A percentile compares a stretch with the other conserved stretches of the same genome.
Evolutionary conservation across 2,113 vertebrate species (phyloP).

Genomic region (Candoia aspera): DNA sequence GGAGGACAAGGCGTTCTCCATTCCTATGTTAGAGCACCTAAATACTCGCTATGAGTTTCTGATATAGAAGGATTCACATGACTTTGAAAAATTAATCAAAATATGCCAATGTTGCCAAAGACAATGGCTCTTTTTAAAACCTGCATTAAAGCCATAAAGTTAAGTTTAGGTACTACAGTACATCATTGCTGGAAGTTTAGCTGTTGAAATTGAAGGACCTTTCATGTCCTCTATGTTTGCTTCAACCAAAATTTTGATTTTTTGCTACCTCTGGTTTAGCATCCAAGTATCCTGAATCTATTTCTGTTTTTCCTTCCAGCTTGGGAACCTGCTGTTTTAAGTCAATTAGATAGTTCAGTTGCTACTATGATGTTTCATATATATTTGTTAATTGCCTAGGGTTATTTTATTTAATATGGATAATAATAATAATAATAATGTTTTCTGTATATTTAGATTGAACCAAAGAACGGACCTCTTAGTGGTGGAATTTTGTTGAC

Average conservation of each 20-base stretch:
- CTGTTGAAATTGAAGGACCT: not conserved
- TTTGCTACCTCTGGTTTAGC: not conserved
- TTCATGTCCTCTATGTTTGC: not conserved
- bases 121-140: not conserved
- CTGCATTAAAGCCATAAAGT: not conserved
- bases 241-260: not conserved
- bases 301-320: not conserved
- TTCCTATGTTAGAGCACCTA: not conserved
- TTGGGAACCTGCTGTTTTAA: not conserved
- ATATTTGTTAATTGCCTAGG: not conserved
- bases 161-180: not conserved
- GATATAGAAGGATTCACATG: not conserved
- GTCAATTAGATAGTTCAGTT: not conserved
- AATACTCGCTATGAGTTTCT: not conserved
- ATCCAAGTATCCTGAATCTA: not conserved
- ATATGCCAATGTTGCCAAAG: not conserved
- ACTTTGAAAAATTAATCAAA: not conserved
- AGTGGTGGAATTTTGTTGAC: constrained; percentile 86
- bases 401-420: not conserved
- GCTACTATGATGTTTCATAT: constrained; percentile 36
- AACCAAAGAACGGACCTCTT: constrained; percentile 86
- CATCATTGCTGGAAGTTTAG: not conserved
- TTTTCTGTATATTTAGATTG: constrained; percentile 77
- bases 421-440: not conserved
- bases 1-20: not conserved